Percentiles rank a stretch among this genome's conserved stretches.
These are phyloP conservation scores for Alaudala cheleensis DNA, from an alignment of 2,113 vertebrate species.

Conservation along the genomic window DNA sequence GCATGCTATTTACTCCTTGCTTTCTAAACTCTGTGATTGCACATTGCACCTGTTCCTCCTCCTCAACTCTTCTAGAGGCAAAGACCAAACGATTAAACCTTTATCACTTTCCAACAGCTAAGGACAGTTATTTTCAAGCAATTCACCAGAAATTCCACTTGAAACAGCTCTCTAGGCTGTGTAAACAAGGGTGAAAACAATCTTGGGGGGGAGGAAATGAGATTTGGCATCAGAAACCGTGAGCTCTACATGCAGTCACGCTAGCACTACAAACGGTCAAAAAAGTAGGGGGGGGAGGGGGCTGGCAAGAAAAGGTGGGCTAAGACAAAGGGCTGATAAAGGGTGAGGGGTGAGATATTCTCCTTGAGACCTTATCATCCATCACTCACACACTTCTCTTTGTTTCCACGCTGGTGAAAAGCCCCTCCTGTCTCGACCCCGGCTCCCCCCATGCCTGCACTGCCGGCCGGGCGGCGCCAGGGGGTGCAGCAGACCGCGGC, in stretches of 20 bases:
- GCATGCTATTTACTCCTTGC: neutral
- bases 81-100: neutral
- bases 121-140: neutral
- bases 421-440: rapidly evolving
- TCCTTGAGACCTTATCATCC: neutral
- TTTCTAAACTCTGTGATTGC: neutral
- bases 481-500: slow-evolving; percentile 38
- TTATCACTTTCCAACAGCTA: slow-evolving; percentile 6
- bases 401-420: neutral
- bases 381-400: neutral
- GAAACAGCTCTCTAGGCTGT: neutral
- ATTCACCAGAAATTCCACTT: neutral
- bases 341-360: neutral
- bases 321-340: neutral
- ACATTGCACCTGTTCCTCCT: neutral
- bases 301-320: neutral
- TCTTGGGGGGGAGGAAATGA: slow-evolving; percentile 32
- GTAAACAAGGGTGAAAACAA: slow-evolving; percentile 49
- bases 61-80: neutral
- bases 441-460: neutral
- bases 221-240: neutral
- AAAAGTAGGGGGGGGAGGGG: neutral
- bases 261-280: neutral
- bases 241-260: neutral
- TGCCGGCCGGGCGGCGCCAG: neutral